Evolutionary conservation across 2,888 invertebrate genomes (phyloP).

Genomic region (Schizotus pectinicornis): DNA sequence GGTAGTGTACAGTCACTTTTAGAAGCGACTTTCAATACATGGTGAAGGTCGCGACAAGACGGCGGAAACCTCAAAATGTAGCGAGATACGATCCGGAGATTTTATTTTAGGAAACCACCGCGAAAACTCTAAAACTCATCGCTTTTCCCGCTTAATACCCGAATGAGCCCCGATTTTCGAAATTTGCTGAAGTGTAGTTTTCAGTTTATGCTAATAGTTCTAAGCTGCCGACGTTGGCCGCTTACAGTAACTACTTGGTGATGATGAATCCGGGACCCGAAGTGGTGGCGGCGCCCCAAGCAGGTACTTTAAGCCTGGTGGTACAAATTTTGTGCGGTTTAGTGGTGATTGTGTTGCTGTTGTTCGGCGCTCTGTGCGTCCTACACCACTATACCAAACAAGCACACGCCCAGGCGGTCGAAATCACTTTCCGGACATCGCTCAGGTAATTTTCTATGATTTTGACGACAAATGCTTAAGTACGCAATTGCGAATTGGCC

Average conservation of each 20-base stretch:
- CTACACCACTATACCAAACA: constrained; percentile 71
- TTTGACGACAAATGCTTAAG: constrained; percentile 31
- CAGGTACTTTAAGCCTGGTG: constrained; percentile 64
- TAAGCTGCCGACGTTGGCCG: constrained; percentile 56
- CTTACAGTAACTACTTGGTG: constrained; percentile 79
- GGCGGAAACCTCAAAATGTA: too few species aligned
- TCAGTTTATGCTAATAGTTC: constrained; percentile 24
- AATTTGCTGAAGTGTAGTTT: constrained; percentile 7
- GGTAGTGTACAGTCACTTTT: too few species aligned
- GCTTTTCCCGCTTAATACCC: too few species aligned
- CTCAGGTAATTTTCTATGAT: constrained; percentile 62
- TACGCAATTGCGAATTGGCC: constrained; percentile 11
- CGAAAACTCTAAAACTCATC: too few species aligned
- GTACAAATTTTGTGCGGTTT: constrained; percentile 73
- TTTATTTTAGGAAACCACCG: too few species aligned
- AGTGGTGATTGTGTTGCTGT: constrained; percentile 66
- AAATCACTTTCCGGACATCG: constrained; percentile 71
- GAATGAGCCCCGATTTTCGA: too few species aligned
- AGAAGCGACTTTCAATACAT: too few species aligned
- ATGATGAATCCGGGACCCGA: constrained; percentile 74
- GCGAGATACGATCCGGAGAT: too few species aligned
- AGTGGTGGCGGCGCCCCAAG: constrained; percentile 55
- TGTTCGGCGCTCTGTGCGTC: constrained; percentile 69
- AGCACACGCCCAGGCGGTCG: constrained; percentile 69
- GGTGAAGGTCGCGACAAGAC: too few species aligned